Base-by-base conservation (phyloP, 2,113 vertebrate genomes). In the Zosterops borbonicus region DNA sequence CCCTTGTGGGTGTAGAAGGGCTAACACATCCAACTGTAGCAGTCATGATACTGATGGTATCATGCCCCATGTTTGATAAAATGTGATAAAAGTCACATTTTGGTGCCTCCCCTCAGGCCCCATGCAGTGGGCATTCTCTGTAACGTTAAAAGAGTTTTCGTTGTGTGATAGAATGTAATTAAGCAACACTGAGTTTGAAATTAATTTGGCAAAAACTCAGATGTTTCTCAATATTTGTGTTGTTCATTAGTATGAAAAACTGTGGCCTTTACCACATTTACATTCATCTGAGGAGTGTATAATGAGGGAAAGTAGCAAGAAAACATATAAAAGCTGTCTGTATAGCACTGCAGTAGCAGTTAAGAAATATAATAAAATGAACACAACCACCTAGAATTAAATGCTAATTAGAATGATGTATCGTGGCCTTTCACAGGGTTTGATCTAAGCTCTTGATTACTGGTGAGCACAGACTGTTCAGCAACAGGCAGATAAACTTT, bases 301-400 rank as follows among this genome's bases (percentile, higher is more conserved):
- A 96, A 97, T 80, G 76, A 97, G 63, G 75, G 59, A 84, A 97
- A 96, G 95, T 87, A 94, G 65, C 59, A 92, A 97, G 39, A 94
- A 91, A 90, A 83, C 60, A 83, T 91, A 94, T 94, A 97, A 97
- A 97, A 96, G 9, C 71, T 22, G 18, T 93, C 87, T 88, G 50
- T 47, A 31, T 89, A 92, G 67, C 29, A 96, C 67, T 83, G 64
- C 50, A 83, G 58, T 70, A 91, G 42, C 37, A 81, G 58, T 94
- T 97, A 97, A 96, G 87, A 96, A 92, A 96, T 94, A 90, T 49
- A 96, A 97, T 92, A 95, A 96, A 97, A 95, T 77, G 25, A 96
- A 88, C 58, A 88, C 35, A 96, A 90, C 41, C 9, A 68, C 82
- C 69, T 84, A 95, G 92, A 94, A 65, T 95, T 96, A 88, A 90